Evolutionary conservation across 2,113 vertebrate species (phyloP).

Genomic region (Tyto alba): DNA sequence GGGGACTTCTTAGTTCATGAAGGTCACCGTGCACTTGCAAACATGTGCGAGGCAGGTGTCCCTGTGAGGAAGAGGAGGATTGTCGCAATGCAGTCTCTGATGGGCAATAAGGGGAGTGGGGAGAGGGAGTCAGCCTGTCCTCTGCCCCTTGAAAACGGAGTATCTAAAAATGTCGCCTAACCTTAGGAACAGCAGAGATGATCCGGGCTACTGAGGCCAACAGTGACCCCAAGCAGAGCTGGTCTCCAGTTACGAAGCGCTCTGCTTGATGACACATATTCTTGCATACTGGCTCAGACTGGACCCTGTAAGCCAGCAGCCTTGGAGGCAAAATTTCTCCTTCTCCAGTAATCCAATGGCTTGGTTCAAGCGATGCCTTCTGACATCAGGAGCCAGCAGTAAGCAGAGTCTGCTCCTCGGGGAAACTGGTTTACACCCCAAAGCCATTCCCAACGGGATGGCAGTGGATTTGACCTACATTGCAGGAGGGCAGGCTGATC

Average conservation of each 20-base stretch:
- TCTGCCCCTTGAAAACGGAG: background rate
- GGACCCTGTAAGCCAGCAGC: background rate
- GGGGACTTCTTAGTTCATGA: background rate
- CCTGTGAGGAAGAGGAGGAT: conserved; percentile 27
- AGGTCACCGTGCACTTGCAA: background rate
- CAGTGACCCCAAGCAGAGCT: background rate
- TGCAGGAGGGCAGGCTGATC: background rate
- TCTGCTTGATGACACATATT: background rate
- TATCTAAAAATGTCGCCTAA: background rate
- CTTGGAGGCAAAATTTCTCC: background rate
- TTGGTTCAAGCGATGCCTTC: background rate
- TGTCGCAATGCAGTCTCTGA: background rate
- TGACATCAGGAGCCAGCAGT: background rate
- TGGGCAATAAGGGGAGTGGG: background rate
- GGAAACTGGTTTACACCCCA: background rate
- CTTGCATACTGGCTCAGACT: background rate
- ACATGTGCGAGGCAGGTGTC: background rate
- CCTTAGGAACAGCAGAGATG: background rate
- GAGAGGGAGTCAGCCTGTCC: background rate
- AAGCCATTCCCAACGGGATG: background rate
- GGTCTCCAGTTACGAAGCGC: background rate
- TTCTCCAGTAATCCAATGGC: background rate
- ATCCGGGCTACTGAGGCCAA: background rate
- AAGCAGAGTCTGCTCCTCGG: background rate
- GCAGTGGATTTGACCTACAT: background rate